Percentiles rank a stretch among this genome's conserved stretches.
Evolutionary conservation across 2,888 invertebrate genomes (phyloP).

Genomic region (Rotaria socialis): DNA sequence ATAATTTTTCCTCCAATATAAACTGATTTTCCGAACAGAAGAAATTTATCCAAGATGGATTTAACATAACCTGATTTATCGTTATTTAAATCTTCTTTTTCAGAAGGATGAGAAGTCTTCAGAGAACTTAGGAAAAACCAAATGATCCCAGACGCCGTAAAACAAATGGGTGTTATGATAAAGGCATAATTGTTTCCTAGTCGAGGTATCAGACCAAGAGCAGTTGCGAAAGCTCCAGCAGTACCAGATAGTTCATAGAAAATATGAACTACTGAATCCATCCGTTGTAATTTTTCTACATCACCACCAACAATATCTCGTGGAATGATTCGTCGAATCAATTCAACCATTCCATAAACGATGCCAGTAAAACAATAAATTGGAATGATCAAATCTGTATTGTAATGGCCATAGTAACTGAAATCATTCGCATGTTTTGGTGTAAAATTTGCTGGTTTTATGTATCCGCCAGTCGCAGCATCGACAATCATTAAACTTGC

Average conservation of each 20-base stretch:
- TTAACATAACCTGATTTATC: too few relatives aligned
- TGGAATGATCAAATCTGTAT: neutral
- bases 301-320: constrained; percentile 32
- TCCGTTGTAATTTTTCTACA: constrained; percentile 19
- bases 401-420: neutral
- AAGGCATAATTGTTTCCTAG: constrained; percentile 30
- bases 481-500: neutral
- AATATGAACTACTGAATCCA: constrained; percentile 23
- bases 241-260: constrained; percentile 29
- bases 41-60: too few relatives aligned
- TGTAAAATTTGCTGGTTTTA: neutral
- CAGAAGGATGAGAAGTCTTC: too few relatives aligned
- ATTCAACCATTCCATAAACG: constrained; percentile 13
- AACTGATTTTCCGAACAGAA: too few relatives aligned
- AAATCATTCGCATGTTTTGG: neutral
- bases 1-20: too few relatives aligned
- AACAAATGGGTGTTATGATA: constrained; percentile 2
- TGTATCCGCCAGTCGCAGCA: too few relatives aligned
- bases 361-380: constrained; percentile 17
- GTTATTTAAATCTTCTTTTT: too few relatives aligned
- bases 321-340: constrained; percentile 28
- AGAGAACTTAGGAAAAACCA: neutral
- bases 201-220: neutral
- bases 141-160: neutral
- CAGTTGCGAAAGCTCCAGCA: neutral